A percentile compares a stretch with the other conserved stretches of the same genome.
phyloP scores from a whole-genome alignment of 2,888 invertebrate genomes.

The Cataglyphis altisquamis region DNA sequence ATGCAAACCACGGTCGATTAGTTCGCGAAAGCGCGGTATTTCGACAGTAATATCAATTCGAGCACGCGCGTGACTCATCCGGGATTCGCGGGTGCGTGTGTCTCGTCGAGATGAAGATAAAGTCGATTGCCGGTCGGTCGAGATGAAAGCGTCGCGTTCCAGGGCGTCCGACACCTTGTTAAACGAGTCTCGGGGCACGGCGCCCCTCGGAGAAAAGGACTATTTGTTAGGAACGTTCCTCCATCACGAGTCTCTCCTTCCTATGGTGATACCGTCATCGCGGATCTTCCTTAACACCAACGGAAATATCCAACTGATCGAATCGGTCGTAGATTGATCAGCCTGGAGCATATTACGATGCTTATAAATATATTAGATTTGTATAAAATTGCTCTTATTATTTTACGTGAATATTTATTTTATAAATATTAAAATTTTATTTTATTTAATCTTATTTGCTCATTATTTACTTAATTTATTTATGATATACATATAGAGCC shows the following conservation, averaged over 20 bases:
- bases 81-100: constrained; percentile 73
- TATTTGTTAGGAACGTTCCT: constrained; percentile 81
- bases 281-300: constrained; percentile 61
- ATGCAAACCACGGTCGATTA: constrained; percentile 62
- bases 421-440: neutral
- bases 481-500: too few relatives aligned
- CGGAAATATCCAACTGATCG: constrained; percentile 52
- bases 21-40: constrained; percentile 61
- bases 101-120: constrained; percentile 81
- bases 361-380: neutral
- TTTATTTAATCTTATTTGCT: too few relatives aligned
- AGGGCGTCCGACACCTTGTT: constrained; percentile 84
- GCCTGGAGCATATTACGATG: neutral
- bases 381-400: neutral
- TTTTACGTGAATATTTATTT: neutral
- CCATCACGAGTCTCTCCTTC: constrained; percentile 49
- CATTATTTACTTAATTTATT: too few relatives aligned
- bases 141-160: constrained; percentile 82
- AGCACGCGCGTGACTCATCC: constrained; percentile 80
- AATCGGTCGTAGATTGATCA: constrained; percentile 62
- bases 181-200: constrained; percentile 81
- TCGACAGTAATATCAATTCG: constrained; percentile 80
- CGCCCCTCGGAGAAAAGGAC: constrained; percentile 81
- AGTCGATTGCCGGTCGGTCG: constrained; percentile 81
- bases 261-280: neutral